phyloP scores from a whole-genome alignment of 2,113 vertebrate species.

The Pelmatolapia mariae region DNA sequence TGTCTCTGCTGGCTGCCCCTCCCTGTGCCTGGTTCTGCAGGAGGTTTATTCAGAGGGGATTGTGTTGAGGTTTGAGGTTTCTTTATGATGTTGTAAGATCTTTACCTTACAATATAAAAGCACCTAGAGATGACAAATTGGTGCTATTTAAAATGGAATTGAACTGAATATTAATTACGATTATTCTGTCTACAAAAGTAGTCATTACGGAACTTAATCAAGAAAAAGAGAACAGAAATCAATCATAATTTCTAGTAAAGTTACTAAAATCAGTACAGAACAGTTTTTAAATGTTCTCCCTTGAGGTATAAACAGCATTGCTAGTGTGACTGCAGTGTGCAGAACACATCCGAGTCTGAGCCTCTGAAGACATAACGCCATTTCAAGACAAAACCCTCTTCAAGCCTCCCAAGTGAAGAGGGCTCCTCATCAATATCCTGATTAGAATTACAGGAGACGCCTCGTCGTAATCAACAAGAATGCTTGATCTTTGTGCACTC shows the following conservation, averaged over 20 bases:
- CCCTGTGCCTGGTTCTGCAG: neutral
- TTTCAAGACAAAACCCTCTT: conserved; percentile 25
- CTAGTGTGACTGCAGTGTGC: neutral
- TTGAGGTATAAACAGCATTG: neutral
- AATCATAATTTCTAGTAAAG: neutral
- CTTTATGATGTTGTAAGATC: neutral
- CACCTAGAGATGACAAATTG: neutral
- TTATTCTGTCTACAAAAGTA: neutral
- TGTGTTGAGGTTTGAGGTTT: neutral
- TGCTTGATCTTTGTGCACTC: conserved; percentile 14
- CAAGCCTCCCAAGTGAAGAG: conserved; percentile 6
- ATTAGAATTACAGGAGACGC: conserved; percentile 37
- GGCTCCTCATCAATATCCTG: conserved; percentile 44
- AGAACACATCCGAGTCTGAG: neutral
- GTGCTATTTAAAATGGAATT: neutral
- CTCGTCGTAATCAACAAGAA: conserved; percentile 43
- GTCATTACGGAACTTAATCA: neutral
- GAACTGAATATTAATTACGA: neutral
- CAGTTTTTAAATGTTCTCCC: neutral
- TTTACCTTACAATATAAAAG: neutral
- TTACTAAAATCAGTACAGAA: neutral
- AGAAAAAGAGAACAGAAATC: neutral
- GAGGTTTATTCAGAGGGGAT: neutral
- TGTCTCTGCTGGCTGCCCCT: neutral
- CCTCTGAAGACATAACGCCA: neutral